Base-by-base conservation (phyloP, 2,888 invertebrate genomes). In the Macrosiphum euphorbiae region DNA sequence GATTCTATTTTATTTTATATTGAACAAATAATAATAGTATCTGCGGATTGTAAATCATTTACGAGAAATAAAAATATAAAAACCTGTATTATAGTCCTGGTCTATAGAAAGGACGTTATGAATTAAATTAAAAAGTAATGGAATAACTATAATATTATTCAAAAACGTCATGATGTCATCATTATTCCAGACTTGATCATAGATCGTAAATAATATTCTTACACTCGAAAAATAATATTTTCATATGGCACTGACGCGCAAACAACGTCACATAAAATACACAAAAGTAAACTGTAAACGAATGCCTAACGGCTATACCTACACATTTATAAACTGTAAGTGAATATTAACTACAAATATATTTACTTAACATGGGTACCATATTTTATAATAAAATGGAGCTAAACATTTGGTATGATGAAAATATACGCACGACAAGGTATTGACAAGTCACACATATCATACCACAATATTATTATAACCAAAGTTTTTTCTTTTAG, bases 71-170 rank as follows among this genome's bases (percentile, higher is more conserved):
- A 52, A 52, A 20, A n/a, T 88, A 88, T 52, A 52, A 52, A 50
- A 52, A 88, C 87, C 87, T 88, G 87, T 88, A 52, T 88, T 88
- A 24, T 88, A 88, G 3, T 88, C 87, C 8, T 52, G 50, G 87
- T 88, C 87, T 5, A 88, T 20, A n/a, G 16, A n/a, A 88, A 2
- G 20, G 24, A 50, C 20, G 50, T 20, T 8, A 20, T 50, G 24
- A 52, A 88, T n/a, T 35, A 88, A 7, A 52, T 52, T 50, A n/a
- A 88, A 52, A 88, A 52, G n/a, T 52, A 88, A 52, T 13, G 2
- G 20, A 52, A 52, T 3, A 16, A 52, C n/a, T 20, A 44, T 85
- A 44, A 44, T 85, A 5, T 85, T 44, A 85, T 28, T 44, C 13
- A 85, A 85, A 26, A 85, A 85, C 13, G 11, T 28, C 67, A 67